Evolutionary conservation across 2,888 invertebrate genomes (phyloP).

Genomic region (Luffia ferchaultella): DNA sequence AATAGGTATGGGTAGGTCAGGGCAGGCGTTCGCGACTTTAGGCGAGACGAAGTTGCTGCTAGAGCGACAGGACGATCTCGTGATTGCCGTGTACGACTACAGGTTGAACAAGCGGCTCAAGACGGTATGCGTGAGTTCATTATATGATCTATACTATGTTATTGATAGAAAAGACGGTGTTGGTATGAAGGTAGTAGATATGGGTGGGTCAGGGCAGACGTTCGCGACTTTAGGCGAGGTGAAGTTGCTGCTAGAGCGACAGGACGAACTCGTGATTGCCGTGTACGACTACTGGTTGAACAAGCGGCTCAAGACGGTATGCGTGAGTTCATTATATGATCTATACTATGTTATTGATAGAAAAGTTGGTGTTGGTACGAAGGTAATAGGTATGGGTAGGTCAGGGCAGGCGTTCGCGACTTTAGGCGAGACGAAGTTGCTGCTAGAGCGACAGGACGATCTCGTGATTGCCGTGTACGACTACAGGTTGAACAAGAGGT

Average conservation of each 20-base stretch:
- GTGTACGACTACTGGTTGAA: constrained; percentile 99
- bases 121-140: constrained; percentile 66
- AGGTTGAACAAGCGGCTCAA: constrained; percentile 97
- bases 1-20: constrained; percentile 95
- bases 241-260: constrained; percentile 86
- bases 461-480: constrained; percentile 98
- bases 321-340: too few relatives aligned
- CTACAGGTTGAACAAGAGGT: constrained; percentile 98
- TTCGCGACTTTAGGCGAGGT: constrained; percentile 95
- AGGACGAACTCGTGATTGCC: constrained; percentile 95
- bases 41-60: constrained; percentile 95
- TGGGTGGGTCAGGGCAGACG: constrained; percentile 95
- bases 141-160: too few relatives aligned
- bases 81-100: constrained; percentile 98
- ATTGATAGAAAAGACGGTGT: too few relatives aligned
- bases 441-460: constrained; percentile 91
- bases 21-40: constrained; percentile 93
- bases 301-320: constrained; percentile 86
- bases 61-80: constrained; percentile 91
- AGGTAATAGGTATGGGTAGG: too few relatives aligned
- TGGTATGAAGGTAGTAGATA: too few relatives aligned
- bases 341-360: too few relatives aligned
- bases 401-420: constrained; percentile 96
- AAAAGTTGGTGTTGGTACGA: too few relatives aligned
- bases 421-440: constrained; percentile 91